Evolutionary conservation across 2,113 vertebrate genomes (phyloP), one percentile per base, ranked within the genome.

Genomic region (Hippocampus zosterae): DNA sequence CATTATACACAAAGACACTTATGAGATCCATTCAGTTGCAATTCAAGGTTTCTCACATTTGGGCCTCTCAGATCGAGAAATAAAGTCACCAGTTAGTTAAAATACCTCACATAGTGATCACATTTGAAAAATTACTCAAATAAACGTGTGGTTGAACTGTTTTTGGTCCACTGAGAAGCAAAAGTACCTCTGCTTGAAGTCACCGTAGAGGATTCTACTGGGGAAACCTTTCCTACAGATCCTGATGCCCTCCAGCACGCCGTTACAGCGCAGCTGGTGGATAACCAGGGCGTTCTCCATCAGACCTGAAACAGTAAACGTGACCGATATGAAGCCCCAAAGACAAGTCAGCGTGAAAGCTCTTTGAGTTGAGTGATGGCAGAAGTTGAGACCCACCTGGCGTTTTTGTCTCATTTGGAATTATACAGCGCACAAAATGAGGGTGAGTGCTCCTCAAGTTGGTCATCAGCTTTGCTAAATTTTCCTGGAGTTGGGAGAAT

Each of bases 181-280:
- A 27, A 1, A 27, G 15, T 60, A 96, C 96, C 94, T 78, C 82
- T 98, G 95, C 81, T 96, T 96, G 72, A 98, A 97, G 85, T 97
- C 95, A 1, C 86, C 94, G 11, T 96, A 97, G 73, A 94, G 89
- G 84, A 97, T 94, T 81, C 95, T 94, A 89, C 95, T 98, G 81
- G 96, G 96, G 78, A 98, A 98, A 0, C 96, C 96, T 67, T 98
- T 98, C 73, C 95, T 94, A 87, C 95, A 97, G 69, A 96, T 97
- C 67, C 94, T 90, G 82, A 98, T 97, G 23, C 95, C 95, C 83
- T 97, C 95, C 13, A 96, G 90, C 23, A 97, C 95, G 73, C 95
- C 94, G 0, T 96, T 96, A 83, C 95, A 97, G 65, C 93, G 89
- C 80, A 96, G 88, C 84, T 97, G 95, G 78, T 97, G 94, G 87